A percentile compares a stretch with the other conserved stretches of the same genome.
These are phyloP conservation scores for Tholera decimalis DNA, from an alignment of 2,888 invertebrate genomes.

Conservation along the genomic window DNA sequence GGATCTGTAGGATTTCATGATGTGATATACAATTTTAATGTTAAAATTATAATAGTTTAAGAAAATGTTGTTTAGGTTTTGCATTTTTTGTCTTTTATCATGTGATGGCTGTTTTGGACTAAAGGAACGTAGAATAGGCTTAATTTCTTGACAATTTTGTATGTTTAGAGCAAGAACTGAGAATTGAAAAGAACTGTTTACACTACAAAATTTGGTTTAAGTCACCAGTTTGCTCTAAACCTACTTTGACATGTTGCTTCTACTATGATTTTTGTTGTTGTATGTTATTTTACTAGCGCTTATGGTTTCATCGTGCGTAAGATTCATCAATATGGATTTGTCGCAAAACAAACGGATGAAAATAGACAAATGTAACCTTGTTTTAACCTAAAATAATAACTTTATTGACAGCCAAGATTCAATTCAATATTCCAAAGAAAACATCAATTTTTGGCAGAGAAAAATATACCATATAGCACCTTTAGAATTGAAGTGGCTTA, in stretches of 20 bases:
- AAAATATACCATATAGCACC: no score
- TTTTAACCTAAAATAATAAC: no score
- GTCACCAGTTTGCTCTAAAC: neutral
- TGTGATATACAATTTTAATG: constrained; percentile 37
- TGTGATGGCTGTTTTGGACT: neutral
- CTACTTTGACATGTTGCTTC: neutral
- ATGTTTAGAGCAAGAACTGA: no score
- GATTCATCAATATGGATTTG: constrained; percentile 3
- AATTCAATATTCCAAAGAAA: no score
- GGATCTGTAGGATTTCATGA: constrained; percentile 49
- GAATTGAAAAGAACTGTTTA: no score
- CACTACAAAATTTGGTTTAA: neutral
- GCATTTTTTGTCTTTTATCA: constrained; percentile 28
- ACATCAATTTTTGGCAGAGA: no score
- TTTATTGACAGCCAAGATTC: no score
- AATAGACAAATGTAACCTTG: neutral
- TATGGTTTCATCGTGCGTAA: neutral
- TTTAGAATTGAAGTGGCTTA: no score
- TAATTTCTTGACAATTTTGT: no score
- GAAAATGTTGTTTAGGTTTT: constrained; percentile 27
- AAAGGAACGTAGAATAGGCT: neutral
- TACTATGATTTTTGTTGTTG: neutral
- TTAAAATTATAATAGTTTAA: no score
- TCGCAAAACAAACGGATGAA: neutral
- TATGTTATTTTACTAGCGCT: neutral